A percentile compares a stretch with the other conserved stretches of the same genome.
Evolutionary conservation across 2,113 vertebrate species (phyloP).

Genomic region (Colinus virginianus): DNA sequence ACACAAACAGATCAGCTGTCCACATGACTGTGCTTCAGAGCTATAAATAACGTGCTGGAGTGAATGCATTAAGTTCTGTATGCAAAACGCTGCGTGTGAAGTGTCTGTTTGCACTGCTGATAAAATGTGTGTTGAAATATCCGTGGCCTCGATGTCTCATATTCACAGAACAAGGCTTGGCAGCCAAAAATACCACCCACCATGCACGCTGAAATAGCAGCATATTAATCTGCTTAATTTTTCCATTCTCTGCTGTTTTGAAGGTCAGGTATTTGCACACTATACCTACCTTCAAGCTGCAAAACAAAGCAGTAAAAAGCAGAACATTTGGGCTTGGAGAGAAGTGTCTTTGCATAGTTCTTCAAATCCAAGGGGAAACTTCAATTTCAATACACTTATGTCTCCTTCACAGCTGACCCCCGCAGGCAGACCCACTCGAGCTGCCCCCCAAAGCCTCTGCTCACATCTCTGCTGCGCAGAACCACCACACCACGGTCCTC

Average conservation of each 20-base stretch:
- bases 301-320: background rate
- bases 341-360: conserved; percentile 16
- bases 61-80: conserved; percentile 1
- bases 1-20: conserved; percentile 27
- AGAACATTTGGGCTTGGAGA: background rate
- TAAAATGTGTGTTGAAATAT: conserved; percentile 50
- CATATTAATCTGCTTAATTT: background rate
- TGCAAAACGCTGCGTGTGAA: conserved; percentile 27
- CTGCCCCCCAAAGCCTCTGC: too few relatives aligned
- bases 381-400: background rate
- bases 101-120: conserved; percentile 58
- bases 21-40: conserved; percentile 40
- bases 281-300: background rate
- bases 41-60: conserved; percentile 49
- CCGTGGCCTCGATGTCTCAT: conserved; percentile 15
- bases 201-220: background rate
- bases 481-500: background rate
- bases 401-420: background rate
- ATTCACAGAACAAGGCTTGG: conserved; percentile 21
- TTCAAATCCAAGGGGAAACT: conserved; percentile 3
- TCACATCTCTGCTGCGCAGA: accelerated
- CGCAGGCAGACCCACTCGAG: too few relatives aligned
- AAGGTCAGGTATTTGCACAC: background rate
- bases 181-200: conserved; percentile 59
- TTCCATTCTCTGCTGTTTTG: background rate